These are phyloP conservation scores for Artemia sp. DNA, from an alignment of 2,888 invertebrate genomes.

Conservation along the genomic window DNA sequence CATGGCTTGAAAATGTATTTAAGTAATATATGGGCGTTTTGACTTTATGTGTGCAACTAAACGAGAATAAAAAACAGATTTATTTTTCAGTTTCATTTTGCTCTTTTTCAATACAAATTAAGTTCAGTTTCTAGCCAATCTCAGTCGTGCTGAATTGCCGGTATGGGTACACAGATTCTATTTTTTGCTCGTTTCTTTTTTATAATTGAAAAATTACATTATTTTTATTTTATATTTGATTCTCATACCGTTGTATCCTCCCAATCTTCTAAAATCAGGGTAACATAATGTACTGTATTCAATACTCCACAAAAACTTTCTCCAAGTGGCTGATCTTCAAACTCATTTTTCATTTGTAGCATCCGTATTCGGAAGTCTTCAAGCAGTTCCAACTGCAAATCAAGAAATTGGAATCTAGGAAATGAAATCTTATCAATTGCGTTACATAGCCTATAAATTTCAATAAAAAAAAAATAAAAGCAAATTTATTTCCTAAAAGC, in stretches of 20 bases:
- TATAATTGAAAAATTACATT: not conserved
- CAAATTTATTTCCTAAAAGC: not conserved
- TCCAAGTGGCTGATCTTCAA: constrained; percentile 37
- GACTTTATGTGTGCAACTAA: too few relatives aligned
- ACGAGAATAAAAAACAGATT: too few relatives aligned
- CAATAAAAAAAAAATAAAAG: constrained; percentile 6
- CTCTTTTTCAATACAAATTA: too few relatives aligned
- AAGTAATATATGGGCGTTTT: too few relatives aligned
- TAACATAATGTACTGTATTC: constrained; percentile 54
- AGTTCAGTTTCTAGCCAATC: too few relatives aligned
- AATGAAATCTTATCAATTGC: not conserved
- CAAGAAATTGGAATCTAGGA: constrained; percentile 59
- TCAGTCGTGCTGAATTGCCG: too few relatives aligned
- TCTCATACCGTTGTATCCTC: constrained; percentile 47
- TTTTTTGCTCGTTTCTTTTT: too few relatives aligned
- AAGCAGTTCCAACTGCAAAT: constrained; percentile 68
- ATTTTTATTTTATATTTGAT: not conserved
- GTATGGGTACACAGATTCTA: too few relatives aligned
- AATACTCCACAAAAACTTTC: constrained; percentile 47
- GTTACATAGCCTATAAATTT: too few relatives aligned
- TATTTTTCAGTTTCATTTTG: too few relatives aligned
- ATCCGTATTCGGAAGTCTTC: constrained; percentile 78
- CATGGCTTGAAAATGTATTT: too few relatives aligned
- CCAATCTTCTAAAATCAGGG: constrained; percentile 55
- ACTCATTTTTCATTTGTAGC: constrained; percentile 44